phyloP scores from a whole-genome alignment of 1,140 invertebrate genomes.

The Drosophila truncata region DNA sequence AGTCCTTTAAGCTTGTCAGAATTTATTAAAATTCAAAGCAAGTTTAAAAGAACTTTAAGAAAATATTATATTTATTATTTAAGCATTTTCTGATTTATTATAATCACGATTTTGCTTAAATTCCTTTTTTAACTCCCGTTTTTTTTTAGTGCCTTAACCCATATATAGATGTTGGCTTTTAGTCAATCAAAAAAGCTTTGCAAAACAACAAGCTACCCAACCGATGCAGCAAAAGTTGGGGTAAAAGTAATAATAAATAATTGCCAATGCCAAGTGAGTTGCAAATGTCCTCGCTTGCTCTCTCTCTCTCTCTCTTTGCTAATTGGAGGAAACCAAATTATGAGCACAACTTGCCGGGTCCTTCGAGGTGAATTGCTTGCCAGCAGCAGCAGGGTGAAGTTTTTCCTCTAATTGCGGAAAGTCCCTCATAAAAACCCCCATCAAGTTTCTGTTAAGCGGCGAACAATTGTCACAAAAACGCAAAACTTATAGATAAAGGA shows the following conservation, averaged over 20 bases:
- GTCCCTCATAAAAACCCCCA: slow-evolving; percentile 41
- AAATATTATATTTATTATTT: not conserved
- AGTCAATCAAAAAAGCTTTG: slow-evolving; percentile 31
- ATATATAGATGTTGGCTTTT: slow-evolving; percentile 7
- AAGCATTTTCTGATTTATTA: not conserved
- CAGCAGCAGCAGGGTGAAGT: slow-evolving; percentile 22
- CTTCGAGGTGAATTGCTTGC: slow-evolving; percentile 40
- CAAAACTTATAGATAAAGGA: slow-evolving; percentile 31
- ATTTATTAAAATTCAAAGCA: not conserved
- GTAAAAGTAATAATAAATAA: slow-evolving; percentile 48
- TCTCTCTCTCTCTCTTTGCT: not conserved
- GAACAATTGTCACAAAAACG: slow-evolving; percentile 61
- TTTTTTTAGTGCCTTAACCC: not conserved
- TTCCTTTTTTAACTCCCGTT: not conserved
- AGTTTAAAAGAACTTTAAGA: not conserved
- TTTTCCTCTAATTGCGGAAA: slow-evolving; percentile 60
- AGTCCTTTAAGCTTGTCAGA: not conserved
- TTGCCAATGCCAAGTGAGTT: slow-evolving; percentile 39
- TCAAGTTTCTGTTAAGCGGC: slow-evolving; percentile 49
- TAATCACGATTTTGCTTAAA: not conserved
- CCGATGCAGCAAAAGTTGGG: not conserved
- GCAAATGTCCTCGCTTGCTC: slow-evolving; percentile 13
- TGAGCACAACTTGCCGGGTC: slow-evolving; percentile 44
- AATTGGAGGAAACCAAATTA: slow-evolving; percentile 53
- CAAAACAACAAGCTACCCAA: slow-evolving; percentile 2